Evolutionary conservation across 2,888 invertebrate genomes (phyloP).

Genomic region (Drosophila macrospina): DNA sequence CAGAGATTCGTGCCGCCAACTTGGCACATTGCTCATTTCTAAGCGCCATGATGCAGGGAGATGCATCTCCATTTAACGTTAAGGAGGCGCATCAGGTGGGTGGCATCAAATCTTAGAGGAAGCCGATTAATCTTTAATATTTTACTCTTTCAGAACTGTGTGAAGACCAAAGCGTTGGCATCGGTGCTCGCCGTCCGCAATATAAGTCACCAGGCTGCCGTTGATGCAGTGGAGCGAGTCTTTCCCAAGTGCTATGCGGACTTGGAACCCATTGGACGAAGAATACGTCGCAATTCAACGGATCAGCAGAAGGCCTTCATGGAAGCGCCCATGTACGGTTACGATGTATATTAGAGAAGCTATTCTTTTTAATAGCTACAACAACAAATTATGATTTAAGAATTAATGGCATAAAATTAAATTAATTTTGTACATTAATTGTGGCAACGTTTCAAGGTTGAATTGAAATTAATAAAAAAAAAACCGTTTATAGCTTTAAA

Average conservation of each 20-base stretch:
- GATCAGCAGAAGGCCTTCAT: constrained; percentile 91
- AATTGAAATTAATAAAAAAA: constrained; percentile 17
- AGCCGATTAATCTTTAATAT: neutral
- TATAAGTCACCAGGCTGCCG: constrained; percentile 90
- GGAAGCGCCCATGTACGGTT: constrained; percentile 93
- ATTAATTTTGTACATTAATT: constrained; percentile 44
- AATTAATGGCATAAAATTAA: constrained; percentile 31
- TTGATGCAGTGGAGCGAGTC: constrained; percentile 92
- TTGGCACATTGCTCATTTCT: constrained; percentile 96
- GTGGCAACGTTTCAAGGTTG: constrained; percentile 41
- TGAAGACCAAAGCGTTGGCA: constrained; percentile 93
- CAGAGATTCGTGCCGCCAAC: constrained; percentile 97
- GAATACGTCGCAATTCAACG: constrained; percentile 90
- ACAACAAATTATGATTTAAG: constrained; percentile 51
- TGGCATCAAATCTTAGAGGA: neutral
- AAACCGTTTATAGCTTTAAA: constrained; percentile 34
- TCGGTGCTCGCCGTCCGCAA: constrained; percentile 94
- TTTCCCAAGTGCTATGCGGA: constrained; percentile 96
- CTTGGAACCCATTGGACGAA: constrained; percentile 95
- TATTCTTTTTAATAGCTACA: constrained; percentile 27
- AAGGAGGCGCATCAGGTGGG: constrained; percentile 91
- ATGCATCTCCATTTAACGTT: constrained; percentile 90
- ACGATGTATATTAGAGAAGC: constrained; percentile 86
- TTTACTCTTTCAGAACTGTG: constrained; percentile 89
- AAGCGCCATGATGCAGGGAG: constrained; percentile 90